Evolutionary conservation across 2,888 invertebrate genomes (phyloP), one percentile per base, ranked within the genome.

Genomic region (Helicoverpa assulta): DNA sequence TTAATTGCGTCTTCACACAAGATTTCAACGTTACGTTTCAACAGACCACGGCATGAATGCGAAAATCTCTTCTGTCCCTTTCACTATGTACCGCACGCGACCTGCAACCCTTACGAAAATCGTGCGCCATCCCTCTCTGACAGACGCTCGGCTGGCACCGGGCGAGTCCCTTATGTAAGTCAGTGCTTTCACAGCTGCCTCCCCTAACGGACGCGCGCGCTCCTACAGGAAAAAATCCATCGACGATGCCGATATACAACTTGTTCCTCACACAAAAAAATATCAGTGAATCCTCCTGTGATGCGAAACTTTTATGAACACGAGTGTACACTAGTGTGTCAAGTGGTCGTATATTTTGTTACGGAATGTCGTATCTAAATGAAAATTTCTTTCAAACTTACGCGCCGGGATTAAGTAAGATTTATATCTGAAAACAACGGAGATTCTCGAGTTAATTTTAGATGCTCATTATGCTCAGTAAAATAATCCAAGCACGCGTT

Each of bases 161-260:
- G 91, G 88, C 86, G 86, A 90, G 89, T 94, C 93, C 95, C 95
- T 95, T 95, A 95, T 94, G 94, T 95, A 95, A 95, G 95, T 90
- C 94, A 95, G 95, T 95, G 91, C 92, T 92, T 85, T 81, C 81
- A 81, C 80, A 85, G 78, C 82, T 74, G 79, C 80, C 86, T 83
- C 67, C 61, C 43, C 50, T 86, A 69, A 60, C 81, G 87, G 92
- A 86, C 92, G 94, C 84, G 88, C 85, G 86, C 85, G 82, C 80
- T 76, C 77, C 68, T 66, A 77, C 37, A 73, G 72, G 63, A 74
- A 63, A 68, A 85, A 79, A 67, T 70, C 79, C 76, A 69, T 83
- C 89, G 89, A 89, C 89, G 87, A 92, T 91, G 92, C 87, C 92
- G 91, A 89, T 85, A 80, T 75, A 75, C 77, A 83, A 80, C 78